Base-by-base conservation (phyloP, 2,113 vertebrate species). In the Blennius ocellaris region DNA sequence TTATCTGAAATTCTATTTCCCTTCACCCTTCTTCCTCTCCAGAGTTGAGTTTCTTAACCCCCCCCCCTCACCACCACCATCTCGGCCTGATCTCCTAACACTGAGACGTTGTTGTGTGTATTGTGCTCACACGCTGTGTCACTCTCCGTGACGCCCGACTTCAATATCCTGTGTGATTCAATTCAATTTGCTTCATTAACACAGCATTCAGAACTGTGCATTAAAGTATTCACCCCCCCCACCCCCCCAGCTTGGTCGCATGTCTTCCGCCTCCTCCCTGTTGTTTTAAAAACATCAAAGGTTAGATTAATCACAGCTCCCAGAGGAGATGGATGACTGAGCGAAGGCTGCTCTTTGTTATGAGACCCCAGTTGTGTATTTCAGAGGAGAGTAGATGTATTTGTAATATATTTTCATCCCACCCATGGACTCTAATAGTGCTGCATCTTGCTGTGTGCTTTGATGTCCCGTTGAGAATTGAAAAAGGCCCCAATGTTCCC, bases 131-230 rank as follows among this genome's bases (percentile, higher is more conserved):
- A 41, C 49, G 69, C 76, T 61, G 72, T 8, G n/a, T 78, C 73
- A 43, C 54, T 70, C 69, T 43, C 5, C 1, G 1, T 56, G 48
- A 62, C 64, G 8, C 68, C 21, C 21, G 50, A 57, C 74, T 60
- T 53, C 68, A 53, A 79, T 77, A 73, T 87, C 68, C 76, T 57
- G 59, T 21, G 56, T 43, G 68, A 87, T 80, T 82, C 60, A 44
- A 64, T 90, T 86, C 64, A 83, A 86, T 86, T 77, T 65, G 52
- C 48, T 84, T 89, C 81, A 85, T 88, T 89, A 85, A 71, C 30
- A 14, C 8, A 37, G 59, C 81, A 72, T 83, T 87, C 69, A 83
- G 76, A 87, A 79, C 70, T 6, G n/a, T 47, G 47, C 56, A 51
- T 69, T 49, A 30, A 43, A 74, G 69, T 66, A 80, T 86, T 84